A percentile compares a stretch with the other conserved stretches of the same genome.
These are phyloP conservation scores for Lacerta bilineata DNA, from an alignment of 2,797 vertebrate genomes.

Conservation along the genomic window DNA sequence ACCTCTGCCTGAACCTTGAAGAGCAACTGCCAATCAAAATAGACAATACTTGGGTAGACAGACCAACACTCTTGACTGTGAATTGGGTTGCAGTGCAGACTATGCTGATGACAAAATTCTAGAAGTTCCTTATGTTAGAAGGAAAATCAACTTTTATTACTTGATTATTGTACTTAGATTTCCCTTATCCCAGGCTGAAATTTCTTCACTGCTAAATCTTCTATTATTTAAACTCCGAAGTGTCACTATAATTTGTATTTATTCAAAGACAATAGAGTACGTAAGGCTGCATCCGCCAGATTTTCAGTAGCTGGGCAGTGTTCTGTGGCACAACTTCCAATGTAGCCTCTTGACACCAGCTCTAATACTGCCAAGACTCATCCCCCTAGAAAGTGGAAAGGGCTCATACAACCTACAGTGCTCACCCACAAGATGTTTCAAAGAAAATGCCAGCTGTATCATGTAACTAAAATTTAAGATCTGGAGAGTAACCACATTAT, in stretches of 20 bases:
- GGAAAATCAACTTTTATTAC: conserved; percentile 1
- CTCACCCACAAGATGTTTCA: background rate
- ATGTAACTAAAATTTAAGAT: background rate
- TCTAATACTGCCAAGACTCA: background rate
- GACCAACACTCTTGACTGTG: no score
- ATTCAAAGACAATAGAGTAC: conserved; percentile 32
- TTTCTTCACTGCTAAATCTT: conserved; percentile 27
- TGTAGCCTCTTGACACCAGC: background rate
- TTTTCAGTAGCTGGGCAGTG: background rate
- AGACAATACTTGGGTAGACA: background rate
- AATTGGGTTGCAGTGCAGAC: background rate
- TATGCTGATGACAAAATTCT: background rate
- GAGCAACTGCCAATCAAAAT: background rate
- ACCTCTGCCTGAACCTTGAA: background rate
- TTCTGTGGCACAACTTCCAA: background rate
- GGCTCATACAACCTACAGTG: background rate
- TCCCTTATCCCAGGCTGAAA: conserved; percentile 27
- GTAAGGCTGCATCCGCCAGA: background rate
- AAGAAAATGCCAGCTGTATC: background rate
- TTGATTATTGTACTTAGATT: background rate
- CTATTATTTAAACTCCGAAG: conserved; percentile 25
- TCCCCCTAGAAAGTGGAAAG: background rate
- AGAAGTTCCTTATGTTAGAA: background rate
- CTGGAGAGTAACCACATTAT: background rate
- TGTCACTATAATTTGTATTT: conserved; percentile 21